These are phyloP conservation scores for Tachina lurida DNA, from an alignment of 2,888 invertebrate genomes.

Conservation along the genomic window DNA sequence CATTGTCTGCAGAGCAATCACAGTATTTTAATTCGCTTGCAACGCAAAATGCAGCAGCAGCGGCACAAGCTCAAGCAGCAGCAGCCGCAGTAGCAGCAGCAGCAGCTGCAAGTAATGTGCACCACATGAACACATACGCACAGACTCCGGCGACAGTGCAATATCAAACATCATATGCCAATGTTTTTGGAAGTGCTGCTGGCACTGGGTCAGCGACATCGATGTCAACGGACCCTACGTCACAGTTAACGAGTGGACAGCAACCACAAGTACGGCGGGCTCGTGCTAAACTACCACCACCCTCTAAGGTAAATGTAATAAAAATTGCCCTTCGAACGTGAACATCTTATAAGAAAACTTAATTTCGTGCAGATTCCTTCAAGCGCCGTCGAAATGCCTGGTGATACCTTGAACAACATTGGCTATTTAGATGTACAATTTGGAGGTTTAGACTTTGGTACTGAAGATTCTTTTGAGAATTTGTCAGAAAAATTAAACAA, in stretches of 20 bases:
- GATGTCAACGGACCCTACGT: slow-evolving; percentile 75
- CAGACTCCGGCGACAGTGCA: slow-evolving; percentile 77
- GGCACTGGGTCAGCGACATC: slow-evolving; percentile 73
- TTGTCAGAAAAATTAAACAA: slow-evolving; percentile 82
- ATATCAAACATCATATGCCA: slow-evolving; percentile 81
- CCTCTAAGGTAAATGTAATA: slow-evolving; percentile 87
- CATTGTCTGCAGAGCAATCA: slow-evolving; percentile 86
- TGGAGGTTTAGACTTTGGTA: slow-evolving; percentile 91
- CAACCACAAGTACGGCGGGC: slow-evolving; percentile 84
- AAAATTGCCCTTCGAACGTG: slow-evolving; percentile 80
- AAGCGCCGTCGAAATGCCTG: slow-evolving; percentile 98
- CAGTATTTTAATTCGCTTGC: slow-evolving; percentile 85
- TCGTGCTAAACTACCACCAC: slow-evolving; percentile 91
- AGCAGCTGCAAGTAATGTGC: slow-evolving; percentile 72
- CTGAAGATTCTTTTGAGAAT: slow-evolving; percentile 82
- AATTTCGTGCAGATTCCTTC: slow-evolving; percentile 90
- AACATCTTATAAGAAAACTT: slow-evolving; percentile 12
- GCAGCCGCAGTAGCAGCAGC: slow-evolving; percentile 69
- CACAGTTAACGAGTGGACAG: slow-evolving; percentile 75
- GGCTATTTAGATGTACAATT: slow-evolving; percentile 96
- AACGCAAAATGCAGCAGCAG: slow-evolving; percentile 78
- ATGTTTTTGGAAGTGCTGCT: slow-evolving; percentile 79
- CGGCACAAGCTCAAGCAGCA: slow-evolving; percentile 64
- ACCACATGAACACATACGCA: slow-evolving; percentile 72
- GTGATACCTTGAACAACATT: slow-evolving; percentile 89